Evolutionary conservation across 2,797 vertebrate genomes (phyloP).

Genomic region (Xerus rutilus): DNA sequence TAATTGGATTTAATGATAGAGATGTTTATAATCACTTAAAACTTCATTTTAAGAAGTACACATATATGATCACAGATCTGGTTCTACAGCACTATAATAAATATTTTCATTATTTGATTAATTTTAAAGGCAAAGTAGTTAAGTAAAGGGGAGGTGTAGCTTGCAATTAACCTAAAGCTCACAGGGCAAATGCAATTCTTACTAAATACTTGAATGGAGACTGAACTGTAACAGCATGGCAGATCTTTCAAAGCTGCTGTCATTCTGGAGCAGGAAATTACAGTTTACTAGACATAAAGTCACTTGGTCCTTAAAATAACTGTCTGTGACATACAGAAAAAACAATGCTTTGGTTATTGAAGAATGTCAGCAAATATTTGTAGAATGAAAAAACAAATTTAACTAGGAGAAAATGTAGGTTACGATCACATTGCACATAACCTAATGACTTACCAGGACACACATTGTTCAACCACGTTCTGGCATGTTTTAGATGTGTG

Average conservation of each 20-base stretch:
- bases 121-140: not conserved
- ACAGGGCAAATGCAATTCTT: not conserved
- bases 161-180: not conserved
- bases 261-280: not conserved
- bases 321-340: not conserved
- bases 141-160: not conserved
- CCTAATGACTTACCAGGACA: not conserved
- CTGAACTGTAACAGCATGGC: not conserved
- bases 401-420: not conserved
- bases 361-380: not conserved
- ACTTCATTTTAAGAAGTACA: not conserved
- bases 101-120: not conserved
- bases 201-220: not conserved
- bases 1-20: not conserved
- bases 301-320: not conserved
- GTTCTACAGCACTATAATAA: not conserved
- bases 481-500: not conserved
- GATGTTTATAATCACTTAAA: not conserved
- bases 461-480: not conserved
- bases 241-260: not conserved
- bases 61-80: not conserved
- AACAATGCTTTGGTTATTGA: not conserved
- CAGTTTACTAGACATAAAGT: not conserved
- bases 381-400: not conserved
- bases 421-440: not conserved